A percentile compares a stretch with the other conserved stretches of the same genome.
Evolutionary conservation across 30 jellyfish, hydroid and myxozoan genomes (phyloP).

Genomic region (Clytia hemisphaerica): DNA sequence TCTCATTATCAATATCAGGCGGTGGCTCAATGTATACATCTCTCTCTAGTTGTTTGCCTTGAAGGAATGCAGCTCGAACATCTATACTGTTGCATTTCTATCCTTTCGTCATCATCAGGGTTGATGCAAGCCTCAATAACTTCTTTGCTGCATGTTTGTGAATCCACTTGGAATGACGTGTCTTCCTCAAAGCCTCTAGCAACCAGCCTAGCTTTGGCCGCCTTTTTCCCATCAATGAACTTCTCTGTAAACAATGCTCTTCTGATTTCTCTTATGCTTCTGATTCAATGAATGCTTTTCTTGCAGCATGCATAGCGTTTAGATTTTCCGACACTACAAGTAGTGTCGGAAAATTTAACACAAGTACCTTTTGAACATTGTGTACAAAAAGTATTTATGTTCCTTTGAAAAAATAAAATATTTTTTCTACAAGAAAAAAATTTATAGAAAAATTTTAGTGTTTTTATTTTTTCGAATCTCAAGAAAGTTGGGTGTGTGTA

Average conservation of each 20-base stretch:
- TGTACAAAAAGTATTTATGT: too few species aligned
- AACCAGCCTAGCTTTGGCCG: conserved; percentile 13
- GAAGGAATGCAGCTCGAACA: conserved; percentile 13
- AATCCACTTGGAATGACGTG: background rate
- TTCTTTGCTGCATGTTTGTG: conserved; percentile 18
- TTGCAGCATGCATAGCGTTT: conserved; percentile 45
- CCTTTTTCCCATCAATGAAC: conserved; percentile 3
- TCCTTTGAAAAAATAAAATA: too few species aligned
- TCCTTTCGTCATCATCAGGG: background rate
- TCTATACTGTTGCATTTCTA: conserved; percentile 13
- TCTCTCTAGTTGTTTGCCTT: conserved; percentile 17
- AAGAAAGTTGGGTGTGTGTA: too few species aligned
- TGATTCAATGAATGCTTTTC: conserved; percentile 14
- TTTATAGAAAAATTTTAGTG: too few species aligned
- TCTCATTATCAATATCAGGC: conserved; percentile 8
- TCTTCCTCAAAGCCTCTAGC: conserved; percentile 28
- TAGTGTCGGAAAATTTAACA: too few species aligned
- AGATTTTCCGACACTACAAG: conserved; percentile 31
- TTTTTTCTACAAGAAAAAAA: too few species aligned
- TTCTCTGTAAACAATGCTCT: conserved; percentile 34
- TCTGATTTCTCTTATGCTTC: conserved; percentile 36
- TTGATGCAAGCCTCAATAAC: background rate
- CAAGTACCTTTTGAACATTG: too few species aligned
- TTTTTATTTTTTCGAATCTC: too few species aligned
- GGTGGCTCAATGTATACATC: conserved; percentile 34